phyloP scores from a whole-genome alignment of 2,797 vertebrate genomes.

The Garrulus glandarius region DNA sequence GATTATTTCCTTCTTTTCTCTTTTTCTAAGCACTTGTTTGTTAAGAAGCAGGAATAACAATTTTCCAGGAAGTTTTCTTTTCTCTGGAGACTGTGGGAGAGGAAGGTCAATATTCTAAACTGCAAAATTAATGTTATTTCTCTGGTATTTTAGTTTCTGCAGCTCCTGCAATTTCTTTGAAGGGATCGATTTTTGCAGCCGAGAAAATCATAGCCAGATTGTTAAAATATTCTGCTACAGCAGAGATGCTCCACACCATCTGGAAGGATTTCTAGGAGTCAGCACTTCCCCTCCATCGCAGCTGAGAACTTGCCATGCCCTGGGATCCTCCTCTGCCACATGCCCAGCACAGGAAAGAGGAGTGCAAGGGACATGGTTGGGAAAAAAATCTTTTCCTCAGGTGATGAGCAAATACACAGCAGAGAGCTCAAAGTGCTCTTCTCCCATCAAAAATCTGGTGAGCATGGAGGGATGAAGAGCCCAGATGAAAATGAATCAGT shows the following conservation, averaged over 20 bases:
- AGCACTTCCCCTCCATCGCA: slow-evolving; percentile 52
- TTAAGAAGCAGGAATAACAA: background rate
- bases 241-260: slow-evolving; percentile 68
- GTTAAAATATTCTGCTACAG: slow-evolving; percentile 76
- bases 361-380: background rate
- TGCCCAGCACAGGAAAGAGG: background rate
- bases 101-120: slow-evolving; percentile 33
- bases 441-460: background rate
- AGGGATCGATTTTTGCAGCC: slow-evolving; percentile 29
- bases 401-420: background rate
- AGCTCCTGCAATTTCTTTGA: slow-evolving; percentile 67
- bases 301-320: slow-evolving; percentile 47
- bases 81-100: background rate
- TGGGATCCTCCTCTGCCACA: background rate
- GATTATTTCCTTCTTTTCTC: background rate
- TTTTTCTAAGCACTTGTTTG: background rate
- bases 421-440: background rate
- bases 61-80: background rate
- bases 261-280: slow-evolving; percentile 73
- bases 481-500: background rate
- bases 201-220: slow-evolving; percentile 70
- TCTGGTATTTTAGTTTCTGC: slow-evolving; percentile 47
- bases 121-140: slow-evolving; percentile 55
- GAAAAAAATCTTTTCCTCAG: background rate
- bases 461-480: background rate